Percentiles rank a stretch among this genome's conserved stretches.
Evolutionary conservation across 2,888 invertebrate species (phyloP).

Genomic region (Heliconius ethilla): DNA sequence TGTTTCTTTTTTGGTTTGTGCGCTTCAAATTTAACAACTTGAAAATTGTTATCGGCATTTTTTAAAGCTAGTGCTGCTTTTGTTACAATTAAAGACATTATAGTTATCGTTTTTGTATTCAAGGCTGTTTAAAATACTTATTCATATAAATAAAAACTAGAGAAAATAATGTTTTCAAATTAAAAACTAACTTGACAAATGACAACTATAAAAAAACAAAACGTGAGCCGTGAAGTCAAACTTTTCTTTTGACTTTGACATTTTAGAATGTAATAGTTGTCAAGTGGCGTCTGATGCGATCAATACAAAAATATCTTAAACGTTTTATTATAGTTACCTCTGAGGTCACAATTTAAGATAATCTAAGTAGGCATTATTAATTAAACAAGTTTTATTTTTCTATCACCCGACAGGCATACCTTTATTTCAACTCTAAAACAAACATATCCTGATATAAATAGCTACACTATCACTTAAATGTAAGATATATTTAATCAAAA

Average conservation of each 20-base stretch:
- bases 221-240: neutral
- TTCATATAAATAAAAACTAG: neutral
- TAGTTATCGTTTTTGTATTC: neutral
- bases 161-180: neutral
- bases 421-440: neutral
- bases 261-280: neutral
- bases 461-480: neutral
- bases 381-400: neutral
- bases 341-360: neutral
- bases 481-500: too few relatives aligned
- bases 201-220: neutral
- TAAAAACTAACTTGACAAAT: neutral
- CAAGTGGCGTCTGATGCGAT: neutral
- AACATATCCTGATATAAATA: neutral
- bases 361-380: neutral
- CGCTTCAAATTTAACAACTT: slow-evolving; percentile 76
- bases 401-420: too few relatives aligned
- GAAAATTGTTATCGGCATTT: slow-evolving; percentile 68
- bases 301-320: neutral
- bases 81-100: slow-evolving; percentile 73
- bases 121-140: neutral
- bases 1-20: slow-evolving; percentile 77
- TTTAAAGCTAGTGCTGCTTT: slow-evolving; percentile 77
- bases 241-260: neutral
- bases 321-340: neutral